Evolutionary conservation across 1,140 invertebrate species (phyloP).

Genomic region (Cydia amplana): DNA sequence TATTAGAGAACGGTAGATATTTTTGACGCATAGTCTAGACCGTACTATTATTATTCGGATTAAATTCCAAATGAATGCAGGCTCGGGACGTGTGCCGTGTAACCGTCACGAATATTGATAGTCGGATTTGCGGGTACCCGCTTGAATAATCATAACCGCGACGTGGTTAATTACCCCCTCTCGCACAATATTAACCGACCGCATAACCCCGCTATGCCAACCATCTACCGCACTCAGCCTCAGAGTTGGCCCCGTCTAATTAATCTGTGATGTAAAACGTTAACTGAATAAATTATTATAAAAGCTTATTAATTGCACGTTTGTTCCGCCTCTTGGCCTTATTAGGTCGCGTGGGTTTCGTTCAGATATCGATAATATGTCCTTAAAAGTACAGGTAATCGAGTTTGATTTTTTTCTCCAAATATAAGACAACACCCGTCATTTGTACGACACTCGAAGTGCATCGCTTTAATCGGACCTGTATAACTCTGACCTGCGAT

Average conservation of each 20-base stretch:
- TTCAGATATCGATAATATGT: constrained; percentile 57
- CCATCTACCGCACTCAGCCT: constrained; percentile 29
- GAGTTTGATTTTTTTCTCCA: constrained; percentile 58
- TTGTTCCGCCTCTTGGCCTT: constrained; percentile 34
- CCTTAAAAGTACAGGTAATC: constrained; percentile 66
- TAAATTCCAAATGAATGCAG: background rate
- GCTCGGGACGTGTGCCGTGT: constrained; percentile 48
- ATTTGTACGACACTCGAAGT: background rate
- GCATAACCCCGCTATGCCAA: constrained; percentile 49
- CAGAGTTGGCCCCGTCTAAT: constrained; percentile 11
- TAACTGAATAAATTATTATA: constrained; percentile 28
- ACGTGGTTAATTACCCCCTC: constrained; percentile 58
- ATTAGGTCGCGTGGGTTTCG: constrained; percentile 47
- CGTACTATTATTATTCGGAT: background rate
- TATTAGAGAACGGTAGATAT: no score
- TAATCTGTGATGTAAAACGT: constrained; percentile 26
- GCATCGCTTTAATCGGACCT: background rate
- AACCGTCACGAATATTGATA: constrained; percentile 67
- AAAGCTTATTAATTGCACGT: constrained; percentile 25
- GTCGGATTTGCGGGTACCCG: constrained; percentile 54
- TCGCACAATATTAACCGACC: constrained; percentile 53
- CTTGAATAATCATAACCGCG: constrained; percentile 64
- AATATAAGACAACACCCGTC: constrained; percentile 45
- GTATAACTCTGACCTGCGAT: background rate
- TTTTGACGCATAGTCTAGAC: no score